phyloP scores from a whole-genome alignment of 2,888 invertebrate genomes.

The Aphodius sticticus region DNA sequence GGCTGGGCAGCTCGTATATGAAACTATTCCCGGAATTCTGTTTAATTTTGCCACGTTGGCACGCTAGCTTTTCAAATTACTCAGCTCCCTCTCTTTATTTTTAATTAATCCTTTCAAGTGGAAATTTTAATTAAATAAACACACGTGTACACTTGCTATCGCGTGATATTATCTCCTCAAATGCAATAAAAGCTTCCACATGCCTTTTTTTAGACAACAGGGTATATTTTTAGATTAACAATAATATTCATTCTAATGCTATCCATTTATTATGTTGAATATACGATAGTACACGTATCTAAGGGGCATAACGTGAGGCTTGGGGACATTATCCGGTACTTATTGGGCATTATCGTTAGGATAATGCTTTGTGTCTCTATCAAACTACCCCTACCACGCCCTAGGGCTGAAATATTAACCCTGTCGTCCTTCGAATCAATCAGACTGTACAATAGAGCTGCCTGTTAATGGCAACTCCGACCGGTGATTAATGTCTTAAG shows the following conservation, averaged over 20 bases:
- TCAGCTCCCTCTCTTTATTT: background rate
- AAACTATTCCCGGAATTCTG: background rate
- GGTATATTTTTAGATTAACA: background rate
- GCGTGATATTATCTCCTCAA: background rate
- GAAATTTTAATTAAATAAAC: slow-evolving; percentile 4
- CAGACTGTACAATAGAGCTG: background rate
- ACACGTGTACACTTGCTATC: background rate
- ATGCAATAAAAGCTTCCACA: background rate
- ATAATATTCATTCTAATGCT: background rate
- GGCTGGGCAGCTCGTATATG: background rate
- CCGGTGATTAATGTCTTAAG: background rate
- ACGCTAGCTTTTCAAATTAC: background rate
- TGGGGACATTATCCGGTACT: background rate
- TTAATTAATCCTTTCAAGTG: background rate
- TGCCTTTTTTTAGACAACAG: too few species aligned
- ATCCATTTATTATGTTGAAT: too few species aligned
- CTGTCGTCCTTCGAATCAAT: background rate
- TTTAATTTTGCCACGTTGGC: slow-evolving; percentile 4
- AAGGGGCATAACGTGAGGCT: too few species aligned
- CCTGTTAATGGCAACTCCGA: background rate
- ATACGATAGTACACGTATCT: too few species aligned
- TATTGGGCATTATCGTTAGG: background rate
- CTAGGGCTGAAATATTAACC: background rate
- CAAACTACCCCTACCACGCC: background rate
- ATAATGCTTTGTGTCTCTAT: background rate